Evolutionary conservation across 2,888 invertebrate genomes (phyloP).

Genomic region (Troides helena): DNA sequence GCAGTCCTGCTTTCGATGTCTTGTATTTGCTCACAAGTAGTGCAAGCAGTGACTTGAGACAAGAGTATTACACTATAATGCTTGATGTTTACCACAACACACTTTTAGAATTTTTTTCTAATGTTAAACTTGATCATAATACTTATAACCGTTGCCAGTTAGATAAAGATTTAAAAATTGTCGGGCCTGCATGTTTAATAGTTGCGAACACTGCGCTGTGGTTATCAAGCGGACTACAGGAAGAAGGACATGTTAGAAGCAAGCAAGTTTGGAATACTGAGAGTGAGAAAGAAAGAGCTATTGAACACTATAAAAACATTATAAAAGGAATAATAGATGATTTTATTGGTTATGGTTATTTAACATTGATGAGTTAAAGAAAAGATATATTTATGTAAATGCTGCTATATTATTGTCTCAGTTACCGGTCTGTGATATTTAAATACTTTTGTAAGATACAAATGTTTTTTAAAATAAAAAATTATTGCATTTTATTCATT

Average conservation of each 20-base stretch:
- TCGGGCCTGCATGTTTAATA: constrained; percentile 62
- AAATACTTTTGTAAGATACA: background rate
- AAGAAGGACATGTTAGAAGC: constrained; percentile 68
- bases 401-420: background rate
- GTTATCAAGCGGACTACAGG: constrained; percentile 63
- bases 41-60: constrained; percentile 49
- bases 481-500: no score
- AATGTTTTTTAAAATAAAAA: background rate
- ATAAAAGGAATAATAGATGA: constrained; percentile 61
- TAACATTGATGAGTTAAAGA: background rate
- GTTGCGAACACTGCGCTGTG: constrained; percentile 68
- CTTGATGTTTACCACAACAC: constrained; percentile 56
- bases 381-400: background rate
- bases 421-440: background rate
- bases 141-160: constrained; percentile 54
- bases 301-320: constrained; percentile 48
- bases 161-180: constrained; percentile 53
- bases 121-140: constrained; percentile 41
- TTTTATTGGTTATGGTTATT: constrained; percentile 52
- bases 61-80: constrained; percentile 44
- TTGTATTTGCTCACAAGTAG: constrained; percentile 64
- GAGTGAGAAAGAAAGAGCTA: constrained; percentile 50
- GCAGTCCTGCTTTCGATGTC: constrained; percentile 63
- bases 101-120: constrained; percentile 44
- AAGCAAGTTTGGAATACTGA: constrained; percentile 48